A percentile compares a stretch with the other conserved stretches of the same genome.
phyloP scores from a whole-genome alignment of 2,113 vertebrate genomes.

The Scartelaos histophorus region DNA sequence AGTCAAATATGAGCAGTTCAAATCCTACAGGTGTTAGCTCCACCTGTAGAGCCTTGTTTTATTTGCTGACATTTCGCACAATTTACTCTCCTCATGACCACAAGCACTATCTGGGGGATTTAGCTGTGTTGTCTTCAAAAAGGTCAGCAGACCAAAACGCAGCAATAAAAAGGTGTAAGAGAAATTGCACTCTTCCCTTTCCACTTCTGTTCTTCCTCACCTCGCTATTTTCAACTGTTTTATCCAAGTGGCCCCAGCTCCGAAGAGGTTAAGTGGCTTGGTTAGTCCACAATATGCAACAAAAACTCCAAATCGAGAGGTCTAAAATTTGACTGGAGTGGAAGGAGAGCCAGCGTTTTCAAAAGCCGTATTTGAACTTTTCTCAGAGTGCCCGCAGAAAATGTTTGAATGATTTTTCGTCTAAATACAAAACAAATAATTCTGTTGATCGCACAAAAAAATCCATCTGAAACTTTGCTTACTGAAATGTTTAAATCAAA shows the following conservation, averaged over 20 bases:
- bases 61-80: constrained; percentile 31
- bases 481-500: too few species aligned
- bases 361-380: neutral
- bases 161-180: constrained; percentile 9
- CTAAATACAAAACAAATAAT: neutral
- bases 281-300: neutral
- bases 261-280: neutral
- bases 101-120: constrained; percentile 11
- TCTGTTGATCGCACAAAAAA: neutral
- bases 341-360: neutral
- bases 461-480: neutral
- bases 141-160: constrained; percentile 39
- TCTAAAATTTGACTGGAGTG: neutral
- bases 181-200: constrained; percentile 7
- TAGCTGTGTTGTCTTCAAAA: constrained; percentile 27
- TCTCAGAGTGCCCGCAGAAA: neutral
- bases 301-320: neutral
- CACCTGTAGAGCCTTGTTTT: constrained; percentile 9
- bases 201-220: neutral
- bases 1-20: neutral
- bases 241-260: neutral
- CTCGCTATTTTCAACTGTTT: neutral
- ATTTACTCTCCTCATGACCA: constrained; percentile 30
- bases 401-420: neutral
- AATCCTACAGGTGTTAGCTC: constrained; percentile 18